phyloP scores from a whole-genome alignment of 1,140 invertebrate genomes.

The Nasonia longicornis region DNA sequence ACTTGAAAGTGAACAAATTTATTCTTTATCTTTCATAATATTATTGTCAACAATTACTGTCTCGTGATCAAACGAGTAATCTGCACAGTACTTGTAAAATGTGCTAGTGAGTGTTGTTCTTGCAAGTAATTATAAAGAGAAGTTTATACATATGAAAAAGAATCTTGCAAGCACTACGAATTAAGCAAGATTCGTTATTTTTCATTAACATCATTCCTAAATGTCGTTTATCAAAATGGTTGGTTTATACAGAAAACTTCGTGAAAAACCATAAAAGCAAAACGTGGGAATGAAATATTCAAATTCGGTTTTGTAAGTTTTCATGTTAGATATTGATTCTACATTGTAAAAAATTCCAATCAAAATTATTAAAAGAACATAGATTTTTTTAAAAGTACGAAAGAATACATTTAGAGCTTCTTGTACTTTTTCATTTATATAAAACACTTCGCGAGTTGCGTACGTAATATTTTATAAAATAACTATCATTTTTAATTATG shows the following conservation, averaged over 20 bases:
- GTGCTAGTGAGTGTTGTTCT: slow-evolving; percentile 23
- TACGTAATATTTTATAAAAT: neutral
- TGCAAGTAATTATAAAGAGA: slow-evolving; percentile 14
- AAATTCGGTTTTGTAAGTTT: neutral
- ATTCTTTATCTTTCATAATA: slow-evolving; percentile 39
- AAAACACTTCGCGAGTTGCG: no score
- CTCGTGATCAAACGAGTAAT: slow-evolving; percentile 17
- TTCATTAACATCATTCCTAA: neutral
- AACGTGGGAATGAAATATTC: neutral
- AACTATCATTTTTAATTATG: neutral
- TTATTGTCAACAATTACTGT: slow-evolving; percentile 30
- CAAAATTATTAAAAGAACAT: neutral
- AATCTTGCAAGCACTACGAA: slow-evolving; percentile 16
- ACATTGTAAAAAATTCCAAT: no score
- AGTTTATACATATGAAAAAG: slow-evolving; percentile 13
- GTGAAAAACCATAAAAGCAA: slow-evolving; percentile 3
- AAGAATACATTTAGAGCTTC: neutral
- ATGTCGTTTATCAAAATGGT: slow-evolving; percentile 16
- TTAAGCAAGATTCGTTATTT: slow-evolving; percentile 21
- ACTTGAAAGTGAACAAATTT: slow-evolving; percentile 10
- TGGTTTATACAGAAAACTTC: neutral
- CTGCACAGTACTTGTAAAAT: slow-evolving; percentile 21
- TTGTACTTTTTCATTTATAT: neutral
- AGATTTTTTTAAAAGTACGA: slow-evolving; percentile 18
- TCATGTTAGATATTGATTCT: no score